These are phyloP conservation scores for Drosophila navojoa DNA, from an alignment of 1,140 invertebrate genomes.

Conservation along the genomic window DNA sequence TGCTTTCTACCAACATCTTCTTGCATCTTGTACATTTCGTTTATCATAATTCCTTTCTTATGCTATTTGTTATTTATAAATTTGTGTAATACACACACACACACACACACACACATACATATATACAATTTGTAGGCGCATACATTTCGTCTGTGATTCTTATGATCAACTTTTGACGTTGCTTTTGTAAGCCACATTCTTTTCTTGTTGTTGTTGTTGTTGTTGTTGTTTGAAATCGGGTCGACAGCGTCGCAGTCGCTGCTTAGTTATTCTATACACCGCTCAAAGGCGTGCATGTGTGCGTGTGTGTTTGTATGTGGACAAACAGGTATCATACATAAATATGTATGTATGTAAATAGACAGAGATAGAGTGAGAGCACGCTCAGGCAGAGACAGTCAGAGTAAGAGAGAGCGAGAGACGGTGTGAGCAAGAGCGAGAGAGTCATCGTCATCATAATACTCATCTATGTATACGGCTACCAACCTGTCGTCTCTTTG, in stretches of 20 bases:
- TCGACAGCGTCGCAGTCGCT: constrained; percentile 54
- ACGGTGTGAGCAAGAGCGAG: constrained; percentile 1
- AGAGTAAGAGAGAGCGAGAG: constrained; percentile 8
- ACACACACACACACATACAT: background rate
- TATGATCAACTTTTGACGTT: constrained; percentile 31
- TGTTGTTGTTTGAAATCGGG: constrained; percentile 60
- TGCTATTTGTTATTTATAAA: constrained; percentile 10
- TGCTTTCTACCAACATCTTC: constrained; percentile 17
- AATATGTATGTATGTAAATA: constrained; percentile 7
- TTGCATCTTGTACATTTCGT: background rate
- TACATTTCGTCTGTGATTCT: constrained; percentile 11
- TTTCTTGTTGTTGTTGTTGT: constrained; percentile 7
- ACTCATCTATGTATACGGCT: constrained; percentile 22
- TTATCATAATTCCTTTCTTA: background rate
- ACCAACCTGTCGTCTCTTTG: constrained; percentile 45
- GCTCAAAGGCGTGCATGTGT: constrained; percentile 4
- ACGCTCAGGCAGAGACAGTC: background rate
- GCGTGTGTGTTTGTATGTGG: constrained; percentile 45
- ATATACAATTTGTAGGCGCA: constrained; percentile 8
- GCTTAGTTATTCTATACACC: constrained; percentile 69
- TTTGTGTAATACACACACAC: constrained; percentile 1
- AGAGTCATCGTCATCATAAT: constrained; percentile 28
- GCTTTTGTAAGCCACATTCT: constrained; percentile 22
- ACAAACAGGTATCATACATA: constrained; percentile 44
- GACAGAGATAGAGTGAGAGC: constrained; percentile 8